Percentiles rank a stretch among this genome's conserved stretches.
Evolutionary conservation across 2,888 invertebrate species (phyloP).

Genomic region (Ommatoiulus sabulosus): DNA sequence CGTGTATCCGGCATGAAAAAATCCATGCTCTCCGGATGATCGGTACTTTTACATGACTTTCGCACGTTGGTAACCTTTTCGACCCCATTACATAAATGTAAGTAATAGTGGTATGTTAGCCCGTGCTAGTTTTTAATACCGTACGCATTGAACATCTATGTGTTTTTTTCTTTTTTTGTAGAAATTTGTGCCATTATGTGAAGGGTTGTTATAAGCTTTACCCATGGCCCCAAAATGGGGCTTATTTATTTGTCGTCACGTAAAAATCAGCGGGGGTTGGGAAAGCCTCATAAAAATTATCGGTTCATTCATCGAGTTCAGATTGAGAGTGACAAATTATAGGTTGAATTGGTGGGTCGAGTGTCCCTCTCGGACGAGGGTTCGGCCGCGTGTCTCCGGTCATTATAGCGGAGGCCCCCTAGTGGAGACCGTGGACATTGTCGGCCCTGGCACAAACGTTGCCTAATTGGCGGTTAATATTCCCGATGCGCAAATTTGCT

Average conservation of each 20-base stretch:
- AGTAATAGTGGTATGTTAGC: no score
- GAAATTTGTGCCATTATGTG: neutral
- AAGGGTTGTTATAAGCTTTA: constrained; percentile 27
- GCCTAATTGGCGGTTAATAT: constrained; percentile 56
- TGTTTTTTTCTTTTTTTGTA: neutral
- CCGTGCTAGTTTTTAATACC: no score
- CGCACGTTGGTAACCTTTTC: no score
- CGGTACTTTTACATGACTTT: no score
- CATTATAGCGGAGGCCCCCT: constrained; percentile 29
- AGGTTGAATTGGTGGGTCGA: constrained; percentile 36
- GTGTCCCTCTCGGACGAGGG: constrained; percentile 41
- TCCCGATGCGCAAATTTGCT: constrained; percentile 18
- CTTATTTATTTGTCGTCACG: constrained; percentile 51
- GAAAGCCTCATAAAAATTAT: constrained; percentile 20
- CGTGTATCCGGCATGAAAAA: no score
- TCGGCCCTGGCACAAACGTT: constrained; percentile 32
- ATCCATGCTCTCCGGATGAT: no score
- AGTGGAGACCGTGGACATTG: neutral
- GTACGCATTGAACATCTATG: no score
- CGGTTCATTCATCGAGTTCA: constrained; percentile 38
- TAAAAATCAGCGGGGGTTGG: constrained; percentile 49
- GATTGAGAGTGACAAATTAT: constrained; percentile 56
- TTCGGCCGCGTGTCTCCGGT: constrained; percentile 16
- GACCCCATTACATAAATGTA: no score
- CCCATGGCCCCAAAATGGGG: neutral